Evolutionary conservation across 2,888 invertebrate genomes (phyloP), one percentile per base, ranked within the genome.

Genomic region (Oligia latruncula): DNA sequence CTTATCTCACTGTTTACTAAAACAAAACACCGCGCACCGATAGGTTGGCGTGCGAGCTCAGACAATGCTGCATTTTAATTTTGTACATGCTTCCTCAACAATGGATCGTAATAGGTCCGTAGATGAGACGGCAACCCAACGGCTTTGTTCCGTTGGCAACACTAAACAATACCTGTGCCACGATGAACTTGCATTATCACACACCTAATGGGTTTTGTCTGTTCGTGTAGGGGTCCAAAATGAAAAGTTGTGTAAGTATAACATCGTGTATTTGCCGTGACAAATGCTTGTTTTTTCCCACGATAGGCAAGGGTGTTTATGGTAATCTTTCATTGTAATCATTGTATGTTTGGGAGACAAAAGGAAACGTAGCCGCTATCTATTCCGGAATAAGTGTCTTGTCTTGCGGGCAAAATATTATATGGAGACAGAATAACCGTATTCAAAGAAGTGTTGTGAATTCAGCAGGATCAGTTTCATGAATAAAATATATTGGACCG

Each of bases 1-100:
- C 65, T 71, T 85, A 88, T 88, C 86, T 89, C 81, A 87, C 75
- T 92, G 90, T 91, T 90, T 88, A 90, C 90, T 90, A 91, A 92
- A 92, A 93, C 93, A 94, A 94, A 94, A 92, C 93, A 88, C n/a
- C n/a, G n/a, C n/a, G n/a, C n/a, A n/a, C 90, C 91, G 90, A 94
- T 94, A 65, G 68, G 76, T 71, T 91, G 89, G 91, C 91, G 91
- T 92, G 91, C 89, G 92, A 91, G 91, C 89, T 87, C 91, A 95
- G 93, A 96, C 96, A 96, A 96, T 95, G 95, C 94, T 93, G 95
- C 95, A 95, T 96, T 96, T 96, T 96, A 96, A 96, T 96, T 96
- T 96, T 93, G 95, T 94, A 94, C 95, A 92, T 92, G 93, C 93
- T 92, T 92, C 92, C 91, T 91, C 91, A 92, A 96, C 96, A 96